Base-by-base conservation (phyloP, 2,113 vertebrate genomes). In the Lepisosteus oculatus region DNA sequence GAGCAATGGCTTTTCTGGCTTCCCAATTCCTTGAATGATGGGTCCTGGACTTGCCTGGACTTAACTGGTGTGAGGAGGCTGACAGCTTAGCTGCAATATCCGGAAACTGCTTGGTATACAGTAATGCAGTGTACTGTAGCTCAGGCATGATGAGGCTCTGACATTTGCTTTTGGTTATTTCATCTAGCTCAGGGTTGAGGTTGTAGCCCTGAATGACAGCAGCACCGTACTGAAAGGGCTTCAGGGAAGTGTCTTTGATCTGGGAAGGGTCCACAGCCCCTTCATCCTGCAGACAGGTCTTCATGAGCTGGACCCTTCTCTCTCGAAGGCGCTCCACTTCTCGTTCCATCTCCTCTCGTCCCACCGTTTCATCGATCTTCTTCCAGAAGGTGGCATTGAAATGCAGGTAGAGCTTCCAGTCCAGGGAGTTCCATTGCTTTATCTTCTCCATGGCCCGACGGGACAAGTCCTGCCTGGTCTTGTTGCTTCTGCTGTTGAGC, bases 331-430 rank as follows among this genome's bases (percentile, higher is more conserved):
- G 75, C 14, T 59, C 75, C 51, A 96, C 87, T 68, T 96, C 94
- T n/a, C 69, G 51, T 61, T 76, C 73, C 76, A 97, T 89, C 7
- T 75, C 71, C 12, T 81, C 0, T 0, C 71, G 78, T 0, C 92
- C 92, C 51, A 95, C 71, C 51, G 80, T 80, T 0, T 81, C 72
- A 12, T 84, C 78, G 67, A 94, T 81, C 41, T 73, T 91, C 43
- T 71, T 83, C 95, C 96, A 96, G 82, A 97, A 94, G 15, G 85
- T 94, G 69, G 77, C 68, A 70, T 97, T 96, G 79, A 96, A 96
- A 74, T 96, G 93, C 51, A 80, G 67, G 81, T 96, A 96, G n/a
- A 97, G 89, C 56, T 79, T 80, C 95, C 95, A 96, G 82, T 96
- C 95, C 44, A 96, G 80, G 0, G 89, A 89, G 54, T 92, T 94